phyloP scores from a whole-genome alignment of 2,797 vertebrate species.

The Mycteria americana region DNA sequence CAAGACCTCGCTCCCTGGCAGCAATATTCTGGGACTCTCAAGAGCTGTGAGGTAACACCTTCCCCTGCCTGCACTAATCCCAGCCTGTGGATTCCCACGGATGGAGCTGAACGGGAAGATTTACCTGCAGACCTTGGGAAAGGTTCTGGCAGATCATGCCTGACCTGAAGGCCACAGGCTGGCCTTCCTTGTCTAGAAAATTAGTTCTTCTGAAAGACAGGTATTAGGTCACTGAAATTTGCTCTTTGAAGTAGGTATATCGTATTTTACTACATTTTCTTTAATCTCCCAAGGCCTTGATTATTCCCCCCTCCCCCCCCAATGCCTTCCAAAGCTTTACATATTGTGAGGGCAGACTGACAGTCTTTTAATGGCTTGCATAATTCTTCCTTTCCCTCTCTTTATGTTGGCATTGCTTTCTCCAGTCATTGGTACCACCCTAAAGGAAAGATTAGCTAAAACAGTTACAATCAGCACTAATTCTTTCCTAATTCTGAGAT shows the following conservation, averaged over 20 bases:
- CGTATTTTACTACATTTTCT: background rate
- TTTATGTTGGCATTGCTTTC: background rate
- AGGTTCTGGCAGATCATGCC: background rate
- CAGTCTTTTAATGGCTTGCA: background rate
- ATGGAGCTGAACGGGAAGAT: background rate
- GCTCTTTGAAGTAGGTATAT: background rate
- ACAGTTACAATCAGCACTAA: background rate
- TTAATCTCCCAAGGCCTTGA: background rate
- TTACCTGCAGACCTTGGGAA: background rate
- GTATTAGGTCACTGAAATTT: background rate
- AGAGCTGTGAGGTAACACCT: background rate
- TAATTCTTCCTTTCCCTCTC: background rate
- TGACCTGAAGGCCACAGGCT: background rate
- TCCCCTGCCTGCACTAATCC: background rate
- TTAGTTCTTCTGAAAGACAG: background rate
- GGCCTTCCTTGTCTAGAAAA: background rate
- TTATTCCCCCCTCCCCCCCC: no score
- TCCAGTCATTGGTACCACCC: background rate
- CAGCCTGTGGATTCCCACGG: accelerated
- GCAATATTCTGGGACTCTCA: background rate
- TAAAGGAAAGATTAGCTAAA: slow-evolving; percentile 22
- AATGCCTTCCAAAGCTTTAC: background rate
- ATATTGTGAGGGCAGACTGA: background rate
- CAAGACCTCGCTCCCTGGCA: background rate
- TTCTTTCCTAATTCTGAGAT: background rate